Conservation (phyloP, 2,888 invertebrate genomes). For the Argyresthia goedartella region DNA sequence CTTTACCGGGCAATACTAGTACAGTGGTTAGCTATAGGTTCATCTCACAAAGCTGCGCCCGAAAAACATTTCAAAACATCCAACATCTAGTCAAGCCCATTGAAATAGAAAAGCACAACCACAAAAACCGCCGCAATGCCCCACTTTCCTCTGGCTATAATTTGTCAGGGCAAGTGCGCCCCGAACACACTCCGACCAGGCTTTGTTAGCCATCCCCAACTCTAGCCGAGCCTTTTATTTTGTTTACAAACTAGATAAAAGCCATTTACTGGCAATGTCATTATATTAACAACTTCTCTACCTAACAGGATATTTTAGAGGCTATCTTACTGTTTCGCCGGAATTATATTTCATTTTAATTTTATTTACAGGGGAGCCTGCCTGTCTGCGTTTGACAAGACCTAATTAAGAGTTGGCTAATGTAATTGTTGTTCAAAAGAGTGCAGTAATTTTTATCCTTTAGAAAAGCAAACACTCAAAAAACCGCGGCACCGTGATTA, state of each 20-base stretch:
- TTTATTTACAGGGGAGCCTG: too few species aligned
- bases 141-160: slow-evolving; percentile 27
- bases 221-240: slow-evolving; percentile 27
- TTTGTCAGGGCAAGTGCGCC: slow-evolving; percentile 28
- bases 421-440: too few species aligned
- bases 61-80: too few species aligned
- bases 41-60: too few species aligned
- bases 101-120: slow-evolving; percentile 25
- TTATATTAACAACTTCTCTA: slow-evolving; percentile 8
- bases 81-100: slow-evolving; percentile 3
- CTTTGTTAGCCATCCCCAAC: slow-evolving; percentile 12
- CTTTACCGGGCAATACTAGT: too few species aligned
- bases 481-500: too few species aligned
- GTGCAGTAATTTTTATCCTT: too few species aligned
- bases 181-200: slow-evolving; percentile 21
- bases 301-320: background rate
- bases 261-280: slow-evolving; percentile 23
- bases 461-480: too few species aligned
- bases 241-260: slow-evolving; percentile 28
- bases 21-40: too few species aligned
- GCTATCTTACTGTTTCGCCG: background rate
- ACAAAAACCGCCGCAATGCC: slow-evolving; percentile 12
- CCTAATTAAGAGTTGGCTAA: too few species aligned
- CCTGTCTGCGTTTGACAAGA: too few species aligned
- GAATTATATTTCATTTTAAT: too few species aligned